Percentiles rank a stretch among this genome's conserved stretches.
Conservation (phyloP, 2,888 invertebrate species). For the Syritta pipiens region DNA sequence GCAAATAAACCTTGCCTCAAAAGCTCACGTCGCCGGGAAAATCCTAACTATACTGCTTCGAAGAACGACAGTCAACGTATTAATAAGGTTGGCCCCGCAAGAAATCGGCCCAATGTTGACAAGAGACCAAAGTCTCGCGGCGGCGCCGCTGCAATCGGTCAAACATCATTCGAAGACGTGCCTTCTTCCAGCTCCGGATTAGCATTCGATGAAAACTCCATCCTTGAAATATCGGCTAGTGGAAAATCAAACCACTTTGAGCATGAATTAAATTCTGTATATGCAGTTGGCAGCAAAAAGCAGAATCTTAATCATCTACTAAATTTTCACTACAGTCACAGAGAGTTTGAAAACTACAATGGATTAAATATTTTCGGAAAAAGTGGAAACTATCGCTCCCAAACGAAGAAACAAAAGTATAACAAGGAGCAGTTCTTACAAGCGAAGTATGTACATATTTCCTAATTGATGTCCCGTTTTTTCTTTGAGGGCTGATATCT, state of each 20-base stretch:
- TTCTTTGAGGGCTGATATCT: background rate
- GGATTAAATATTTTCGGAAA: slow-evolving; percentile 71
- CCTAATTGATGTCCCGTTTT: background rate
- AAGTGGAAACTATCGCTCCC: slow-evolving; percentile 69
- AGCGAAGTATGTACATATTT: slow-evolving; percentile 87
- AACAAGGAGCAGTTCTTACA: slow-evolving; percentile 96
- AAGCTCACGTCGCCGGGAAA: slow-evolving; percentile 77
- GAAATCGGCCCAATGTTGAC: slow-evolving; percentile 82
- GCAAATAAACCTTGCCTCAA: slow-evolving; percentile 74
- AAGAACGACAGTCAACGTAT: slow-evolving; percentile 83
- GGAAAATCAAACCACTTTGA: slow-evolving; percentile 70
- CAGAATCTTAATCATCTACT: slow-evolving; percentile 96
- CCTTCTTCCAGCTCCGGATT: slow-evolving; percentile 77
- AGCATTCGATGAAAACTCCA: slow-evolving; percentile 71
- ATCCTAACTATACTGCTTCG: slow-evolving; percentile 79
- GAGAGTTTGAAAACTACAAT: slow-evolving; percentile 78
- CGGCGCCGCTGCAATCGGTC: slow-evolving; percentile 80
- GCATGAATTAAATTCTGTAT: slow-evolving; percentile 89
- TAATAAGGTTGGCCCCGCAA: slow-evolving; percentile 82
- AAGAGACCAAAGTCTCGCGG: slow-evolving; percentile 81
- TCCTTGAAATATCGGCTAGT: slow-evolving; percentile 75
- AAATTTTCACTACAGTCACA: slow-evolving; percentile 91
- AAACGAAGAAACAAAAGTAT: slow-evolving; percentile 83
- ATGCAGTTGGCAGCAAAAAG: slow-evolving; percentile 92
- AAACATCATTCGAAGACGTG: slow-evolving; percentile 70